phyloP scores from a whole-genome alignment of 2,888 invertebrate species.

The Physocephala rufipes region DNA sequence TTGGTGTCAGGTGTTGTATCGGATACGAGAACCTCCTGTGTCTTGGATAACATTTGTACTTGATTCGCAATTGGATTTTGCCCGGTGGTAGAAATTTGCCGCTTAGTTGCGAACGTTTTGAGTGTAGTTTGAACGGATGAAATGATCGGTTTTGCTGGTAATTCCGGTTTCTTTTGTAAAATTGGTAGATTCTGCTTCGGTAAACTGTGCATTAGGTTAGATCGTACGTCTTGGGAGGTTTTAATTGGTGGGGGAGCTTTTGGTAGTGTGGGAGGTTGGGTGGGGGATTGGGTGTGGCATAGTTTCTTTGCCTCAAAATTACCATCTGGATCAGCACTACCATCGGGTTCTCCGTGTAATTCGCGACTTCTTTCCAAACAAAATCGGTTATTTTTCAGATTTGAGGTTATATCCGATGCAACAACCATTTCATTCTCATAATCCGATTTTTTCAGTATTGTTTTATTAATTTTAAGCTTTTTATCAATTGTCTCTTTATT shows the following conservation, averaged over 20 bases:
- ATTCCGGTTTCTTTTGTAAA: slow-evolving; percentile 71
- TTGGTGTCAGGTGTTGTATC: slow-evolving; percentile 55
- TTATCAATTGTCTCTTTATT: slow-evolving; percentile 16
- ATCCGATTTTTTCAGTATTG: slow-evolving; percentile 61
- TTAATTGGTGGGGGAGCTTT: slow-evolving; percentile 65
- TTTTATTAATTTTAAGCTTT: slow-evolving; percentile 56
- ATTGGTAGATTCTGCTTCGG: slow-evolving; percentile 64
- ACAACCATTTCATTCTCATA: slow-evolving; percentile 58
- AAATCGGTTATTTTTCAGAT: slow-evolving; percentile 40
- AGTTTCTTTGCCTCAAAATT: slow-evolving; percentile 71
- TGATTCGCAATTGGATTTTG: no score
- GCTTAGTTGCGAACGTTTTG: slow-evolving; percentile 69
- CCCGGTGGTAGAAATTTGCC: slow-evolving; percentile 63
- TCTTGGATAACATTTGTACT: slow-evolving; percentile 64
- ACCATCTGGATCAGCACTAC: slow-evolving; percentile 84
- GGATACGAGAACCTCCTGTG: slow-evolving; percentile 54
- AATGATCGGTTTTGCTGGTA: slow-evolving; percentile 76
- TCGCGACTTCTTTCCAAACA: slow-evolving; percentile 74
- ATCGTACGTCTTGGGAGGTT: slow-evolving; percentile 66
- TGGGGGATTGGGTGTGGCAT: slow-evolving; percentile 68
- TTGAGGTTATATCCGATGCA: slow-evolving; percentile 25
- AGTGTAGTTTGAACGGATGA: slow-evolving; percentile 64
- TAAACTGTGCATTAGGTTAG: slow-evolving; percentile 78
- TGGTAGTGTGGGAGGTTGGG: slow-evolving; percentile 73
- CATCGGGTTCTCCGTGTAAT: slow-evolving; percentile 85